A percentile compares a stretch with the other conserved stretches of the same genome.
phyloP scores from a whole-genome alignment of 1,140 invertebrate species.

The Zaprionus gabonicus region DNA sequence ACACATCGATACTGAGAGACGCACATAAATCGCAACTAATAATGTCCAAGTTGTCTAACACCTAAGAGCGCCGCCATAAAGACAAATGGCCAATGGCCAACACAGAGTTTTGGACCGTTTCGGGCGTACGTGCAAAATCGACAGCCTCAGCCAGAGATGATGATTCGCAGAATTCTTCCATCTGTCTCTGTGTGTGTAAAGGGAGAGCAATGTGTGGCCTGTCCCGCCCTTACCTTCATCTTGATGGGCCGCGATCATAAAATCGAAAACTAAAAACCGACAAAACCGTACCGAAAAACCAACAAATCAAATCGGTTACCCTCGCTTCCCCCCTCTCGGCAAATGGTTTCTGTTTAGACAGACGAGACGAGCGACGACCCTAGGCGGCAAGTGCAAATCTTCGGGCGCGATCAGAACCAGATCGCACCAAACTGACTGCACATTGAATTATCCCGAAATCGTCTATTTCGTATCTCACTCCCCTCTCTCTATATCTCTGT shows the following conservation, averaged over 20 bases:
- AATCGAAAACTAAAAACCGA: slow-evolving; percentile 53
- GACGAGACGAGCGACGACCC: slow-evolving; percentile 26
- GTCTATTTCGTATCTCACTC: not conserved
- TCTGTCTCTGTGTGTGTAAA: slow-evolving; percentile 5
- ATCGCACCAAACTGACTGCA: not conserved
- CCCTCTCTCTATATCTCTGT: not conserved
- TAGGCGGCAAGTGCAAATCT: slow-evolving; percentile 66
- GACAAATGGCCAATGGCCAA: slow-evolving; percentile 47
- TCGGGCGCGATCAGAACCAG: slow-evolving; percentile 50
- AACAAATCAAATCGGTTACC: slow-evolving; percentile 63
- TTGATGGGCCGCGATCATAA: slow-evolving; percentile 56
- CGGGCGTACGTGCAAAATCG: slow-evolving; percentile 48
- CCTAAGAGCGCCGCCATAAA: slow-evolving; percentile 54
- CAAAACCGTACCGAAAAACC: slow-evolving; percentile 17
- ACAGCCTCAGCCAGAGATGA: slow-evolving; percentile 32
- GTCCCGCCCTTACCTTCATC: slow-evolving; percentile 32
- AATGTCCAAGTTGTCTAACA: slow-evolving; percentile 79
- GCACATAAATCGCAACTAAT: slow-evolving; percentile 74
- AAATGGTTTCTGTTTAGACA: slow-evolving; percentile 57
- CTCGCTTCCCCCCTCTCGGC: slow-evolving; percentile 8
- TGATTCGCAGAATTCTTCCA: slow-evolving; percentile 68
- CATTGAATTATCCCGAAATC: slow-evolving; percentile 5
- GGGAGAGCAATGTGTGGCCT: slow-evolving; percentile 25
- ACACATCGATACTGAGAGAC: slow-evolving; percentile 20
- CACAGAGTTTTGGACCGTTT: slow-evolving; percentile 31